Conservation (phyloP, 2,888 invertebrate genomes). For the Leptodirus hochenwartii region DNA sequence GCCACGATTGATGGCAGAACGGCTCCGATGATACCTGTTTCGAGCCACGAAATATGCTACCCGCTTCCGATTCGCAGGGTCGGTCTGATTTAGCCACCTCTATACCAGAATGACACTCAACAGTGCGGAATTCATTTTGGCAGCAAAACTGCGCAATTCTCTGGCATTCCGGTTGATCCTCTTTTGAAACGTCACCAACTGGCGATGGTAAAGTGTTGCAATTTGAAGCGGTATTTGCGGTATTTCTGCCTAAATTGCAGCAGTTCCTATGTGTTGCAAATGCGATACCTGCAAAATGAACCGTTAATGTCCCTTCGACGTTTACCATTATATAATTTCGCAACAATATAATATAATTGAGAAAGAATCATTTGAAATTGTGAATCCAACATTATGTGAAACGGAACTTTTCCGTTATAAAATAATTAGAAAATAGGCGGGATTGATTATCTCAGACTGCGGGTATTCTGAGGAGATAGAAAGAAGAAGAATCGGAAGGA, state of each 20-base stretch:
- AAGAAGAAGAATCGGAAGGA: too few species aligned
- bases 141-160: conserved; percentile 48
- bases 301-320: too few species aligned
- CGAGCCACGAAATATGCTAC: neutral
- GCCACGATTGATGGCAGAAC: conserved; percentile 5
- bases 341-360: too few species aligned
- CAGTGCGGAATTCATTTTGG: conserved; percentile 31
- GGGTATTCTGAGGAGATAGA: too few species aligned
- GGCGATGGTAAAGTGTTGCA: conserved; percentile 24
- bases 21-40: neutral
- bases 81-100: conserved; percentile 30
- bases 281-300: conserved; percentile 17
- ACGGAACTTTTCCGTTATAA: too few species aligned
- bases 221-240: conserved; percentile 20
- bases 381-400: too few species aligned
- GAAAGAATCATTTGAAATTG: too few species aligned
- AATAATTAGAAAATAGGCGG: too few species aligned
- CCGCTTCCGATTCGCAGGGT: conserved; percentile 7
- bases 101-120: conserved; percentile 32
- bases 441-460: too few species aligned
- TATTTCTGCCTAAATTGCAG: conserved; percentile 23
- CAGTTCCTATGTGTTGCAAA: conserved; percentile 21
- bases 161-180: conserved; percentile 40
- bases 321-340: too few species aligned
- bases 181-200: conserved; percentile 32